Base-by-base conservation (phyloP, 2,888 invertebrate genomes). In the Tetrapedia diversipes region DNA sequence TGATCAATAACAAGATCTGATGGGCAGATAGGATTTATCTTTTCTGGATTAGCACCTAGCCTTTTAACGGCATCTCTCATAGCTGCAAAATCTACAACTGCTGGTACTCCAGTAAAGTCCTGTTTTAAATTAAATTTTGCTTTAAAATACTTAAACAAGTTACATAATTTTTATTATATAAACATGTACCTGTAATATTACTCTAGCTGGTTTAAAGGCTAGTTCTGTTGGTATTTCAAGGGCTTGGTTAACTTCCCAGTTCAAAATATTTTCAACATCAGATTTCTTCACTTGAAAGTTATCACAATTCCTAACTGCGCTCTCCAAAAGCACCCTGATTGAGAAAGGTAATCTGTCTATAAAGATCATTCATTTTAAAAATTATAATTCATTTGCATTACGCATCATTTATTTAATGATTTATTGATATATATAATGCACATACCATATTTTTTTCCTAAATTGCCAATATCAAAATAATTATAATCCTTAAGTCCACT, bases 1-100 rank as follows among this genome's bases (percentile, higher is more conserved):
- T 99, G 99, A 92, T 99, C 99, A 69, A 99, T 98, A 49, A 99
- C 99, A 82, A 99, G 94, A 93, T 99, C 99, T 0, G 98, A 98
- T 0, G 99, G 99, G 88, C 99, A 99, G 71, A 97, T 95, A 0
- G 99, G 99, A 93, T 99, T 99, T 88, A 99, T 99, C 91, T 96
- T 96, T 85, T 97, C 94, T 0, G 98, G 97, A 92, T 99, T 94
- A 0, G 98, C 98, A 0, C 96, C 96, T 4, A 99, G 93, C 27
- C 93, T 92, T 84, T 96, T 94, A 0, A 99, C 97, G 0, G 98
- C 98, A 92, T 99, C 98, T 73, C 99, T 94, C 99, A 99, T 99
- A 0, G 98, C 98, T 16, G 99, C 99, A 93, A 99, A 98, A 92
- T 99, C 99, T 0, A 99, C 99, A 29, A 99, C 98, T 0, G 98